Evolutionary conservation across 2,113 vertebrate genomes (phyloP).

Genomic region (Callipepla squamata): DNA sequence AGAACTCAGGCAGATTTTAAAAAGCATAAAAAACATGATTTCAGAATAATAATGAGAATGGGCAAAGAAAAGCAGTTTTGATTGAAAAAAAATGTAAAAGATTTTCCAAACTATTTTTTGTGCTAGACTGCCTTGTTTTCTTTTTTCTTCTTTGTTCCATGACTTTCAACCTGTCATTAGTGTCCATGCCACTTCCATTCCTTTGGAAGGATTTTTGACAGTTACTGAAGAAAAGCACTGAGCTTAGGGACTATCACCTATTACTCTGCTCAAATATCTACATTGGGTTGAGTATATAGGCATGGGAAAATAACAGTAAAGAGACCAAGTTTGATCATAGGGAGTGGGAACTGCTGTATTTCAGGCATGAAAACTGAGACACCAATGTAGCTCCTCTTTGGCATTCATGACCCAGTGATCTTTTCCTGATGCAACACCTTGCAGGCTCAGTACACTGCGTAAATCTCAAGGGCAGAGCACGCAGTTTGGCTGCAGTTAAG

Average conservation of each 20-base stretch:
- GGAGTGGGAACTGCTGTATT: background rate
- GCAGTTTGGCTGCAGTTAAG: background rate
- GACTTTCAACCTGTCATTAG: background rate
- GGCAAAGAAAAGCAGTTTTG: background rate
- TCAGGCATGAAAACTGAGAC: background rate
- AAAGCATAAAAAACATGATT: background rate
- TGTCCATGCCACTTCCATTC: background rate
- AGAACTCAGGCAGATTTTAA: background rate
- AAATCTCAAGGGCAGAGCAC: background rate
- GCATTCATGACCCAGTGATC: background rate
- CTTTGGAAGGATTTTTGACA: background rate
- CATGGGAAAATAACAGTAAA: background rate
- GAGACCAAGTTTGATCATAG: background rate
- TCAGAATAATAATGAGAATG: background rate
- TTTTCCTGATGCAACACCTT: background rate
- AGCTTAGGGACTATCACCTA: background rate
- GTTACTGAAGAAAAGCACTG: background rate
- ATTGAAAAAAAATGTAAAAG: background rate
- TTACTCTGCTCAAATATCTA: background rate
- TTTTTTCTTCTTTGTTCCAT: background rate
- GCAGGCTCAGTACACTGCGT: background rate
- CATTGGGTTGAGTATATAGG: background rate
- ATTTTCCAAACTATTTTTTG: background rate
- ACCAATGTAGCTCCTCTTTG: background rate
- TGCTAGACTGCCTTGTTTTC: background rate